These are phyloP conservation scores for Nebria ingens DNA, from an alignment of 1,140 invertebrate genomes.

Conservation along the genomic window DNA sequence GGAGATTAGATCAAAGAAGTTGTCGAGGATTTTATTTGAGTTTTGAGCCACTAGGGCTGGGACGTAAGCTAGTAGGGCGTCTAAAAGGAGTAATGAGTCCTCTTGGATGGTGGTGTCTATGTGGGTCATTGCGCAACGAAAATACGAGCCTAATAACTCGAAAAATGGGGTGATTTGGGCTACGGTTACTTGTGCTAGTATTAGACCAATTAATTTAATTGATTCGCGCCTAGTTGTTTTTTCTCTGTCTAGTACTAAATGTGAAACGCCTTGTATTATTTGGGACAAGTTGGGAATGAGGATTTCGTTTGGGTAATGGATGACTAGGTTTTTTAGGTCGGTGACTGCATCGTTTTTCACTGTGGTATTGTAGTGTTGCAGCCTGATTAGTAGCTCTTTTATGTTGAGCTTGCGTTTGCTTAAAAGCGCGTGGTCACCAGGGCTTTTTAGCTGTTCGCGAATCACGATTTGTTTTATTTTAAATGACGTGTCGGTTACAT, in stretches of 20 bases:
- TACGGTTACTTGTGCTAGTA: constrained; percentile 43
- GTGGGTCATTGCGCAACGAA: constrained; percentile 79
- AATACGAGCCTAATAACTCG: constrained; percentile 60
- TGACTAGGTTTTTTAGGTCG: constrained; percentile 60
- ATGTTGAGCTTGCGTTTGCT: constrained; percentile 64
- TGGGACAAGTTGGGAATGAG: constrained; percentile 50
- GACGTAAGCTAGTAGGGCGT: constrained; percentile 51
- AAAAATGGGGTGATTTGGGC: constrained; percentile 53
- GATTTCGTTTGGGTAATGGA: constrained; percentile 38
- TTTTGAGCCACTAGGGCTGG: constrained; percentile 49
- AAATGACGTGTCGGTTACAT: constrained; percentile 77
- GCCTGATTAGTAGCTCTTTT: constrained; percentile 58
- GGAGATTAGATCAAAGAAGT: constrained; percentile 73
- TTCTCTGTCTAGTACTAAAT: constrained; percentile 61
- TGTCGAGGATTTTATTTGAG: constrained; percentile 56
- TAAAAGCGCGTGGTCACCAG: constrained; percentile 46
- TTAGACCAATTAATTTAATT: constrained; percentile 52
- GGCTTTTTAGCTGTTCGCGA: constrained; percentile 59
- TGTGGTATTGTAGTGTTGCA: constrained; percentile 68
- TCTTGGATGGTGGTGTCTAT: constrained; percentile 67
- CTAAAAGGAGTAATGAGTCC: constrained; percentile 69
- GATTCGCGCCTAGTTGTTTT: constrained; percentile 54
- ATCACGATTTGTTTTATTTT: constrained; percentile 81
- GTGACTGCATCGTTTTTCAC: constrained; percentile 56
- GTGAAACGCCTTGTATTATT: constrained; percentile 55